A percentile compares a stretch with the other conserved stretches of the same genome.
These are phyloP conservation scores for Hippotragus niger DNA, from an alignment of 2,113 vertebrate genomes.

Conservation along the genomic window DNA sequence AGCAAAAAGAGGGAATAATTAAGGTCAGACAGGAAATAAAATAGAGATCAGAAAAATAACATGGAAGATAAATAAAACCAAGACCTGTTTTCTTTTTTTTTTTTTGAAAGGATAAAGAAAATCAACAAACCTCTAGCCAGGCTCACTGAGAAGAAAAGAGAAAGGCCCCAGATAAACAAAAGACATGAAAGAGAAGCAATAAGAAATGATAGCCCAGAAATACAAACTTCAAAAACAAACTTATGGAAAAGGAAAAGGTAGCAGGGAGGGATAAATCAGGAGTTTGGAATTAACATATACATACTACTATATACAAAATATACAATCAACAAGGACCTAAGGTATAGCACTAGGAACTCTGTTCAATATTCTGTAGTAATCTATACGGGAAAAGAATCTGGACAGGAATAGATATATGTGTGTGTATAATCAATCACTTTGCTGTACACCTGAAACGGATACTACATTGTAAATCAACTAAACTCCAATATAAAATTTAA, in stretches of 20 bases:
- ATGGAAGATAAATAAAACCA: neutral
- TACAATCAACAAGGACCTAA: neutral
- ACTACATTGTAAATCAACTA: neutral
- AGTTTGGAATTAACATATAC: neutral
- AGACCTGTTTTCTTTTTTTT: neutral
- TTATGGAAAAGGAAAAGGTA: neutral
- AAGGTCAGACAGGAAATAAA: neutral
- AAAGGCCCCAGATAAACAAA: neutral
- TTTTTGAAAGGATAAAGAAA: neutral
- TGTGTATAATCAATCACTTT: neutral
- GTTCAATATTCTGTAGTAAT: neutral
- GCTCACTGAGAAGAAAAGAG: neutral
- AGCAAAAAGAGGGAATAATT: neutral
- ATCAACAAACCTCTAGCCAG: neutral
- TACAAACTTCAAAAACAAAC: neutral
- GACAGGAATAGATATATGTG: neutral
- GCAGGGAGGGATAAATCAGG: neutral
- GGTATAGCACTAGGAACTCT: neutral
- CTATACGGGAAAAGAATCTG: neutral
- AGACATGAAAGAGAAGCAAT: neutral
- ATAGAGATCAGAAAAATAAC: neutral
- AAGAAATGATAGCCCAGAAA: neutral
- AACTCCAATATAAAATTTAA: neutral
- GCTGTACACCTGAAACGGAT: neutral
- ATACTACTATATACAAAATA: neutral